phyloP scores from a whole-genome alignment of 2,797 vertebrate species.

The Clarias platycephalus region DNA sequence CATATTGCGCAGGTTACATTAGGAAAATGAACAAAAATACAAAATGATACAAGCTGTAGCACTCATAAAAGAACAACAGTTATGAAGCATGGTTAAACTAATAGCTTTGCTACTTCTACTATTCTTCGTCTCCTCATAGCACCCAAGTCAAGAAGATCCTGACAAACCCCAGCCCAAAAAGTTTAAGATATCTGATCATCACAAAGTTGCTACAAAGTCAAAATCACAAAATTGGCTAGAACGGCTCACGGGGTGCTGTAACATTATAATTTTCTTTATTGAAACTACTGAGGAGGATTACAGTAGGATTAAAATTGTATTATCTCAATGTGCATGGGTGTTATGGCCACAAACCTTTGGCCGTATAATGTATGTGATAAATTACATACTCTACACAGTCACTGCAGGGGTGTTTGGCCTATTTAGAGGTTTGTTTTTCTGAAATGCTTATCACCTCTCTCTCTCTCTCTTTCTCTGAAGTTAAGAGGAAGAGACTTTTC shows the following conservation, averaged over 20 bases:
- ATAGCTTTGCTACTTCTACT: background rate
- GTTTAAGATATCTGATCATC: background rate
- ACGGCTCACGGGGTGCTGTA: background rate
- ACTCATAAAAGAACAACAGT: background rate
- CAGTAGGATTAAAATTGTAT: too few relatives aligned
- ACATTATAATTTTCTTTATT: background rate
- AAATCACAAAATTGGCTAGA: background rate
- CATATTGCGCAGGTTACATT: background rate
- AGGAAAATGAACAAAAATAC: background rate
- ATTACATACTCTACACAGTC: too few relatives aligned
- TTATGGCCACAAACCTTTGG: background rate
- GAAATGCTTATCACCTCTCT: background rate
- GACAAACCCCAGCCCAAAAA: background rate
- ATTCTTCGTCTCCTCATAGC: background rate
- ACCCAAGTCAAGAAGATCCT: background rate
- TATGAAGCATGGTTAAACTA: background rate
- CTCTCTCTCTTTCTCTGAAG: background rate
- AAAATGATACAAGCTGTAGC: background rate
- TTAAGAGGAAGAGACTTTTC: background rate
- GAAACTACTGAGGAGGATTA: background rate
- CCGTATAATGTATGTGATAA: background rate
- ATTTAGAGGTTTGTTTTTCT: background rate
- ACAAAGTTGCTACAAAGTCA: background rate
- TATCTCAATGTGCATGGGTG: too few relatives aligned
- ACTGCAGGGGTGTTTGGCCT: too few relatives aligned